Conservation (phyloP, 92 coral and sea anemone genomes). For the Paramuricea clavata region DNA sequence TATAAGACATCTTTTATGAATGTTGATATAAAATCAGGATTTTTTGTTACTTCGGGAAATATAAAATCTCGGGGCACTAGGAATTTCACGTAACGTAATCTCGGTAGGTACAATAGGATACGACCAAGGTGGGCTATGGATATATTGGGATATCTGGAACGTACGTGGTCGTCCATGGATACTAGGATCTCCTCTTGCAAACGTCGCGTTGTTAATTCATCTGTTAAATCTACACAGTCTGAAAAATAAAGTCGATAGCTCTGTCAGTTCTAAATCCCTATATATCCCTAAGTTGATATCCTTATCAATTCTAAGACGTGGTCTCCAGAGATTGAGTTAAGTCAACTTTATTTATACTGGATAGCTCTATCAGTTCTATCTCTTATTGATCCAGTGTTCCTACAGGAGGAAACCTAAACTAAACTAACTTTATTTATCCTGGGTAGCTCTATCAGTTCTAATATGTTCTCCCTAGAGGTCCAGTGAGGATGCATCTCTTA, state of each 20-base stretch:
- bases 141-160: slow-evolving; percentile 81
- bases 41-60: slow-evolving; percentile 50
- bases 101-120: slow-evolving; percentile 92
- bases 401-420: no score
- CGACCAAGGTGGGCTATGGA: slow-evolving; percentile 88
- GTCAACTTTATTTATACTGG: no score
- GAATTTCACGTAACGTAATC: slow-evolving; percentile 85
- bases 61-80: slow-evolving; percentile 80
- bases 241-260: not conserved
- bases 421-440: no score
- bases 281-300: no score
- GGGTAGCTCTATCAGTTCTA: no score
- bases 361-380: no score
- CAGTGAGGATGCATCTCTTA: no score
- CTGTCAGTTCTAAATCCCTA: not conserved
- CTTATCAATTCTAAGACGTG: no score
- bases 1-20: not conserved
- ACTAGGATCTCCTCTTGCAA: slow-evolving; percentile 92
- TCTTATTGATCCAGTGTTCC: no score
- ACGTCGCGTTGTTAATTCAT: slow-evolving; percentile 76
- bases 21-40: slow-evolving; percentile 2
- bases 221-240: slow-evolving; percentile 89
- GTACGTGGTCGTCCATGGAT: slow-evolving; percentile 88
- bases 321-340: no score
- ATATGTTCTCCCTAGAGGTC: no score